Conservation (phyloP, 2,888 invertebrate species). For the Lamproptera curius region DNA sequence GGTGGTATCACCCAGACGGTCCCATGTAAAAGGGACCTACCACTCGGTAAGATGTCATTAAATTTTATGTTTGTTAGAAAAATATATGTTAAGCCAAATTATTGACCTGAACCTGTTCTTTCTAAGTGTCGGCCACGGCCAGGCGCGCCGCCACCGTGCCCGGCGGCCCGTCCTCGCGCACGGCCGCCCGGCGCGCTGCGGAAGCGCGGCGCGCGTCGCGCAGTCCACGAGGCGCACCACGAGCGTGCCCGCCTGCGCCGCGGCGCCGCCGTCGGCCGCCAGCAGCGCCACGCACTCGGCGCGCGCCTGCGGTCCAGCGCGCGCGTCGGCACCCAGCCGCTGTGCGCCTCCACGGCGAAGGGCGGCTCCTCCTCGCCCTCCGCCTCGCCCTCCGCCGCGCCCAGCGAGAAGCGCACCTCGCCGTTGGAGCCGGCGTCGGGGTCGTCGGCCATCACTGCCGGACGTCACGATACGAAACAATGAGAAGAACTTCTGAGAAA, state of each 20-base stretch:
- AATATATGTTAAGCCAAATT: too few relatives aligned
- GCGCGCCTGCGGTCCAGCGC: slow-evolving; percentile 88
- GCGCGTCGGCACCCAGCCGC: slow-evolving; percentile 84
- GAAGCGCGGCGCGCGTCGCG: slow-evolving; percentile 95
- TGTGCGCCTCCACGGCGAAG: slow-evolving; percentile 88
- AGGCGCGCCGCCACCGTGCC: slow-evolving; percentile 62
- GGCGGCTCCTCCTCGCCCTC: slow-evolving; percentile 86
- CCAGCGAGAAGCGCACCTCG: slow-evolving; percentile 88
- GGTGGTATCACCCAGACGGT: too few relatives aligned
- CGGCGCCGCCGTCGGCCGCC: slow-evolving; percentile 74
- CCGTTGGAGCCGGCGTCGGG: slow-evolving; percentile 90
- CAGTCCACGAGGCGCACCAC: slow-evolving; percentile 90
- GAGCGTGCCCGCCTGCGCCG: slow-evolving; percentile 85
- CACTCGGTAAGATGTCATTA: too few relatives aligned
- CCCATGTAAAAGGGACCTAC: too few relatives aligned
- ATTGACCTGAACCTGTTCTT: too few relatives aligned
- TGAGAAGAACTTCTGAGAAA: too few relatives aligned
- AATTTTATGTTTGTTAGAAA: too few relatives aligned
- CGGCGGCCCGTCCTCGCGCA: slow-evolving; percentile 59
- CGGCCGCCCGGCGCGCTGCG: slow-evolving; percentile 35
- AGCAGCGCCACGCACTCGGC: slow-evolving; percentile 91
- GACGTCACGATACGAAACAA: too few relatives aligned
- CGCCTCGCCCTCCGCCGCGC: slow-evolving; percentile 90
- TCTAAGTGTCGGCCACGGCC: slow-evolving; percentile 83
- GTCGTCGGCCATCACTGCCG: slow-evolving; percentile 89